These are phyloP conservation scores for Nothura maculosa DNA, from an alignment of 2,797 vertebrate species.

Conservation along the genomic window DNA sequence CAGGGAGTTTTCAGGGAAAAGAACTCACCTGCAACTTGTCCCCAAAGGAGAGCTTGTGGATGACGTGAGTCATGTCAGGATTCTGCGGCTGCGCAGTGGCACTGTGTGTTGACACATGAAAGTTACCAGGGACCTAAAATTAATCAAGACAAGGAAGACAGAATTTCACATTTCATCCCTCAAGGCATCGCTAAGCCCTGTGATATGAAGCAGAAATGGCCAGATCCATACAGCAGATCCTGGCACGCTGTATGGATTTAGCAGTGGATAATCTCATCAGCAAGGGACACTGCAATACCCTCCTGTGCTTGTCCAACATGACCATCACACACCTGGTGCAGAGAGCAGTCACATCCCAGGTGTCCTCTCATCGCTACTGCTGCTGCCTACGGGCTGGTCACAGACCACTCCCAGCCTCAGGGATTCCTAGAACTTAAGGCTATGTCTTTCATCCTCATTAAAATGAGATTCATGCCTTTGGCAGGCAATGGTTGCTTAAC, in stretches of 20 bases:
- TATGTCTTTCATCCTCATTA: constrained; percentile 31
- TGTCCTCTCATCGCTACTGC: not conserved
- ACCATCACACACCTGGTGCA: rapidly evolving
- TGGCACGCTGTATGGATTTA: not conserved
- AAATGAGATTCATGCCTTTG: constrained; percentile 41
- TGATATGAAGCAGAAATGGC: not conserved
- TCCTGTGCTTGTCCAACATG: not conserved
- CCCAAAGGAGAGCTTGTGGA: constrained; percentile 96
- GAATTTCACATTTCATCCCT: constrained; percentile 56
- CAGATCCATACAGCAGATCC: not conserved
- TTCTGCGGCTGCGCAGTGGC: constrained; percentile 96
- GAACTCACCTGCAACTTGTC: constrained; percentile 92
- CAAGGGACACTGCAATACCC: not conserved
- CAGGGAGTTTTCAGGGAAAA: not conserved
- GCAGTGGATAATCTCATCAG: not conserved
- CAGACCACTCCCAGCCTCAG: constrained; percentile 2
- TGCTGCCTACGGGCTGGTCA: not conserved
- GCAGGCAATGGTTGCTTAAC: constrained; percentile 38
- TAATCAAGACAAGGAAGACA: constrained; percentile 55
- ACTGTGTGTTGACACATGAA: constrained; percentile 97
- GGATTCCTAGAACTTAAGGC: constrained; percentile 43
- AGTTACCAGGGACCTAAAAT: constrained; percentile 96
- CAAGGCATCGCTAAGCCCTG: constrained; percentile 8
- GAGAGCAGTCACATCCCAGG: not conserved
- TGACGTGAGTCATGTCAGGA: constrained; percentile 97